Evolutionary conservation across 1,140 invertebrate species (phyloP), one percentile per base, ranked within the genome.

Genomic region (Panagrolaimus sp.): DNA sequence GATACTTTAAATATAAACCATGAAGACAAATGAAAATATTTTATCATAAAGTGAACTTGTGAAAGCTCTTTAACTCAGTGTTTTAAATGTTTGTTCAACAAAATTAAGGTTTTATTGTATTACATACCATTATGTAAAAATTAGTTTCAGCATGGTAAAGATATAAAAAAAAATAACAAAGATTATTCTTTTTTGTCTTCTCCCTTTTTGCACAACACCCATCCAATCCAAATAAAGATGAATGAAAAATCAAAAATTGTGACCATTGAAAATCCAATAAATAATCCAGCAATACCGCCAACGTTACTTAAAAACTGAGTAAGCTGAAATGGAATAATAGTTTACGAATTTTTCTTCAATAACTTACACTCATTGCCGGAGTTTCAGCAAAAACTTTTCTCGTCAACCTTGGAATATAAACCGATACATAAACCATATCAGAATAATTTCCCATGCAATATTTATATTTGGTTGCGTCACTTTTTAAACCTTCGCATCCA

Each of bases 391-490:
- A 57, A 14, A 57, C 51, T 13, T 57, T 57, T 9, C 27, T 20
- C 3, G 51, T 57, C 8, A 57, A 57, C 8, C 51, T 57, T 13
- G 51, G 51, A 20, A 57, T 27, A 57, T 57, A 57, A n/a, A 57
- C 51, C 9, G 20, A 25, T 11, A 57, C 27, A 25, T 25, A 27
- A 1, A 27, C 51, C 1, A 27, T 27, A 16, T 57, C 51, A 13
- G 11, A 20, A 27, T 57, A 57, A 57, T 23, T 13, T 13, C 20
- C 11, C 20, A 25, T 25, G 8, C 51, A 57, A 8, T 20, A 23
- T 16, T 27, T 27, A 11, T 20, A 20, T 3, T 20, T 25, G 4
- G 51, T 25, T 9, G 20, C 20, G 20, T 57, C 27, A 25, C 51
- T 25, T 20, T 57, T 20, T 25, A 27, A 20, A 5, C 20, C 27